phyloP scores from a whole-genome alignment of 2,888 invertebrate species.

The Sicus ferrugineus region DNA sequence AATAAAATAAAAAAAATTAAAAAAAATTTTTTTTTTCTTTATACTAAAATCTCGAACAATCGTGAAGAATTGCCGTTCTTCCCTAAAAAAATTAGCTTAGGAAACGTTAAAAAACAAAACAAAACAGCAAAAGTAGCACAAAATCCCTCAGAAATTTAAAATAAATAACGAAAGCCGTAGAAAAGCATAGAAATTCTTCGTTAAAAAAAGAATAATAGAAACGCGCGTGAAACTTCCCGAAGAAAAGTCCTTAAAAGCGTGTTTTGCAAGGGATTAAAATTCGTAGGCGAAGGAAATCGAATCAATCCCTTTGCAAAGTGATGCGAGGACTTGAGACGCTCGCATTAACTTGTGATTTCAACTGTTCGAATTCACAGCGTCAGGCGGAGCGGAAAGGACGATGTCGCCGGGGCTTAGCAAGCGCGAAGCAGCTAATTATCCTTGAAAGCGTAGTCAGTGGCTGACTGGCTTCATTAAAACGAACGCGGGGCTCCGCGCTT shows the following conservation, averaged over 20 bases:
- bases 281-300: too few species aligned
- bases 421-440: constrained; percentile 58
- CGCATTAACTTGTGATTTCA: constrained; percentile 62
- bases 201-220: neutral
- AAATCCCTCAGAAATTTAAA: neutral
- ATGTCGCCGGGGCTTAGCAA: constrained; percentile 52
- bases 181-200: neutral
- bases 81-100: neutral
- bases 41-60: neutral
- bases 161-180: neutral
- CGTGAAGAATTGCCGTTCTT: neutral
- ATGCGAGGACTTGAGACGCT: neutral
- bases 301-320: constrained; percentile 37
- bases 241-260: constrained; percentile 48
- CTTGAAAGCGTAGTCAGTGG: constrained; percentile 42
- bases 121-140: neutral
- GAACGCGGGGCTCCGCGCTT: neutral
- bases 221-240: constrained; percentile 31
- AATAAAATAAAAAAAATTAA: neutral
- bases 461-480: constrained; percentile 54
- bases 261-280: constrained; percentile 51
- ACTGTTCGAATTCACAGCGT: constrained; percentile 60
- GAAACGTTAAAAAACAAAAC: neutral
- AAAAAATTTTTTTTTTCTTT: neutral
- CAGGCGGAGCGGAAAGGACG: constrained; percentile 27